Conservation (phyloP, 2,113 vertebrate genomes). For the Guaruba guarouba region DNA sequence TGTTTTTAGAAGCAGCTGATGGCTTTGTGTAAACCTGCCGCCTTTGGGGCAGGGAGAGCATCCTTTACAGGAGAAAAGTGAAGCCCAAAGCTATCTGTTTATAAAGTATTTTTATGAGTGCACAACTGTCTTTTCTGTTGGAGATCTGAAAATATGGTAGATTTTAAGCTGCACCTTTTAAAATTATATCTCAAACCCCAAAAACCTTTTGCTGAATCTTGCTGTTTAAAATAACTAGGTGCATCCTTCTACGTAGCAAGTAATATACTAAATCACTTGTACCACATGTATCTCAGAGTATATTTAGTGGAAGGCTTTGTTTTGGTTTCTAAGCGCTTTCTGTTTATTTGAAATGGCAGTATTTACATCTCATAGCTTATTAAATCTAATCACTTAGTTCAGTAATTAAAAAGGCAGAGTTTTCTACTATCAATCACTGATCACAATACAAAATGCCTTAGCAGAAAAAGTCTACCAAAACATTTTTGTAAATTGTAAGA, state of each 20-base stretch:
- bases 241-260: background rate
- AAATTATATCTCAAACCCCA: background rate
- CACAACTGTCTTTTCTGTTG: background rate
- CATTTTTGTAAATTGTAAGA: slow-evolving; percentile 15
- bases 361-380: slow-evolving; percentile 65
- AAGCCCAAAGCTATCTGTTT: background rate
- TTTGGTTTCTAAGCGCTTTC: slow-evolving; percentile 19
- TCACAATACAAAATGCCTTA: slow-evolving; percentile 52
- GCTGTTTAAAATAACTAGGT: background rate
- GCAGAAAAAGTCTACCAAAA: slow-evolving; percentile 25
- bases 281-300: background rate
- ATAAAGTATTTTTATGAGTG: slow-evolving; percentile 27
- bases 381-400: slow-evolving; percentile 56
- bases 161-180: slow-evolving; percentile 11
- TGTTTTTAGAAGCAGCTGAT: background rate
- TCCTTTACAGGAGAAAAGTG: background rate
- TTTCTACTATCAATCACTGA: slow-evolving; percentile 62
- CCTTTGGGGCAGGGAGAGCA: background rate
- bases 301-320: slow-evolving; percentile 28
- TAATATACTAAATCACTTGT: background rate
- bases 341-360: slow-evolving; percentile 63
- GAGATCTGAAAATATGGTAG: background rate
- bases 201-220: background rate
- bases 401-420: slow-evolving; percentile 63
- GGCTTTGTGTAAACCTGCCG: background rate